Evolutionary conservation across 2,888 invertebrate species (phyloP), one percentile per base, ranked within the genome.

Genomic region (Sycophila texana): DNA sequence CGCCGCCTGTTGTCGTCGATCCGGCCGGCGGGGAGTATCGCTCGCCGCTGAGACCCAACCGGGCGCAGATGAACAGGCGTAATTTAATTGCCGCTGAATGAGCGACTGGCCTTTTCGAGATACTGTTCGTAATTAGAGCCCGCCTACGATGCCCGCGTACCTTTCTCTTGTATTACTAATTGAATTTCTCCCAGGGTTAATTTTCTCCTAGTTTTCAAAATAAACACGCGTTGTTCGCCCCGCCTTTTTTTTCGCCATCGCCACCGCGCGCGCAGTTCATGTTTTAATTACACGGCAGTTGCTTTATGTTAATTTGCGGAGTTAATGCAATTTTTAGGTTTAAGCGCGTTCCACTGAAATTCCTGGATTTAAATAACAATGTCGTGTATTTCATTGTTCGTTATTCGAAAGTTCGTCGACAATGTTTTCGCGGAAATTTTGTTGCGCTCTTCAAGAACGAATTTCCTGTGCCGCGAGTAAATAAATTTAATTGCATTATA

Each of bases 61-160:
- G 10, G 61, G 4, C 20, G 74, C 49, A 49, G 61, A 77, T 72
- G 66, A 77, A 60, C 72, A 66, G 51, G 73, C 26, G 67, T 22
- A 73, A 78, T 73, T 78, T 67, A 78, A 78, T 78, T 78, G 61
- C 49, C 61, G 67, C 22, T 39, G 73, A 67, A 67, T 55, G 73
- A 58, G 68, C 47, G 66, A 30, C 51, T 61, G 57, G 26, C 30
- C 20, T 47, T 39, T 30, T 75, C 67, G 51, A 67, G 75, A 26
- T 66, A 53, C 66, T 18, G 63, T 30, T 4, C 14, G 2, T 57
- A 47, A 75, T 73, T 73, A 73, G 65, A 18, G 57, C 18, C 57
- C 12, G n/a, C 20, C 12, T 58, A 12, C 57, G 57, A 20, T 58
- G 10, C 57, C 26, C 57, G 57, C 12, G 16, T 68, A 12, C 57